phyloP scores from a whole-genome alignment of 2,113 vertebrate genomes.

The Aplodontia rufa region DNA sequence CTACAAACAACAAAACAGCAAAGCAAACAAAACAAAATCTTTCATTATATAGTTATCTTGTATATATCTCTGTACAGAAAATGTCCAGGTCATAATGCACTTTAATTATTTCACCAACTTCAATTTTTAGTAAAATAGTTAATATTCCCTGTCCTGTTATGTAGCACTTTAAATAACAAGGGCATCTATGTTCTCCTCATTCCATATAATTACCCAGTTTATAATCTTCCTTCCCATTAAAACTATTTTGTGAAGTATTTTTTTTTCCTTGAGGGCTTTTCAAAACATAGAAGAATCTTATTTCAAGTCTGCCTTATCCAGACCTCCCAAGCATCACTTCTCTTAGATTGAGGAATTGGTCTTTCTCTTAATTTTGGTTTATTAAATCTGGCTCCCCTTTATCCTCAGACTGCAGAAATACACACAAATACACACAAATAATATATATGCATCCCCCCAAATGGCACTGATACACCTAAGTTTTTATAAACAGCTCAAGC shows the following conservation, averaged over 20 bases:
- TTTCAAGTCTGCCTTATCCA: background rate
- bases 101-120: background rate
- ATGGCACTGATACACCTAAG: background rate
- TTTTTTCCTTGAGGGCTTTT: background rate
- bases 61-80: background rate
- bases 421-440: background rate
- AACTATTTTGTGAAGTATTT: background rate
- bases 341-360: background rate
- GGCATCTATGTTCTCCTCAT: background rate
- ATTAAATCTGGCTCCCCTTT: background rate
- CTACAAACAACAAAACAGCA: background rate
- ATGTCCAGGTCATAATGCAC: background rate
- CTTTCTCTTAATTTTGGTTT: background rate
- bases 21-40: background rate
- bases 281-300: background rate
- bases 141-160: background rate
- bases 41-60: background rate
- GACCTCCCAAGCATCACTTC: background rate
- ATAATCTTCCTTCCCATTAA: background rate
- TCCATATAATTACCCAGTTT: background rate
- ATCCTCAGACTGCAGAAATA: background rate
- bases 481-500: background rate
- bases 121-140: background rate
- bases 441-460: background rate
- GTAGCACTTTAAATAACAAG: background rate